Conservation (phyloP, 2,888 invertebrate genomes). For the Plagodis pulveraria region DNA sequence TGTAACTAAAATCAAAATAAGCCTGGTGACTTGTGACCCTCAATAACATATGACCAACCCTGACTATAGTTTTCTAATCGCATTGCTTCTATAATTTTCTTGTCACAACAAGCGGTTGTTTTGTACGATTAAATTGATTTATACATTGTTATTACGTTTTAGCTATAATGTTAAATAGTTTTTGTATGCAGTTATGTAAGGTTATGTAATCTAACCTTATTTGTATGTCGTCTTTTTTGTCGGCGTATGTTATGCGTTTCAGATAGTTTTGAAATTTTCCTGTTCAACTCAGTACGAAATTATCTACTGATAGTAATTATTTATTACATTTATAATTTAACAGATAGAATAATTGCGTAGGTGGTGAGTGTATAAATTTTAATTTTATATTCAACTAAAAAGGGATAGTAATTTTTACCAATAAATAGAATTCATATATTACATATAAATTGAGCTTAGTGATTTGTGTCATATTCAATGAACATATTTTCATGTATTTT, state of each 20-base stretch:
- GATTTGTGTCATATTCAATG: too few relatives aligned
- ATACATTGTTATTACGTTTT: constrained; percentile 26
- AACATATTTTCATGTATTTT: too few relatives aligned
- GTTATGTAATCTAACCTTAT: constrained; percentile 21
- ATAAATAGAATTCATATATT: too few relatives aligned
- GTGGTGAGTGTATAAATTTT: too few relatives aligned
- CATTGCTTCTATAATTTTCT: constrained; percentile 31
- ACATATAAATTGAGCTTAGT: too few relatives aligned
- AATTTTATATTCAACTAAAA: too few relatives aligned
- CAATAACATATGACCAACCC: not conserved
- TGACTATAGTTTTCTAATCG: constrained; percentile 24
- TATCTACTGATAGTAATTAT: too few relatives aligned
- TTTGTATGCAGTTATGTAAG: constrained; percentile 30
- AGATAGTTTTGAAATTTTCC: constrained; percentile 8
- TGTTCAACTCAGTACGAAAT: not conserved
- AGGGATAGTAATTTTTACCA: too few relatives aligned
- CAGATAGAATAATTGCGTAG: too few relatives aligned
- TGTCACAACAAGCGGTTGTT: constrained; percentile 32
- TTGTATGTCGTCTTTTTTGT: constrained; percentile 19
- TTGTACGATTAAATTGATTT: constrained; percentile 34
- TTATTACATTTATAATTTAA: too few relatives aligned
- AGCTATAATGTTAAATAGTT: constrained; percentile 25
- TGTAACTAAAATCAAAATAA: not conserved
- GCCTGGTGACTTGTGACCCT: constrained; percentile 5
- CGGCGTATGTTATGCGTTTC: not conserved